These are phyloP conservation scores for Cossypha heuglini DNA, from an alignment of 2,797 vertebrate genomes.

Conservation along the genomic window DNA sequence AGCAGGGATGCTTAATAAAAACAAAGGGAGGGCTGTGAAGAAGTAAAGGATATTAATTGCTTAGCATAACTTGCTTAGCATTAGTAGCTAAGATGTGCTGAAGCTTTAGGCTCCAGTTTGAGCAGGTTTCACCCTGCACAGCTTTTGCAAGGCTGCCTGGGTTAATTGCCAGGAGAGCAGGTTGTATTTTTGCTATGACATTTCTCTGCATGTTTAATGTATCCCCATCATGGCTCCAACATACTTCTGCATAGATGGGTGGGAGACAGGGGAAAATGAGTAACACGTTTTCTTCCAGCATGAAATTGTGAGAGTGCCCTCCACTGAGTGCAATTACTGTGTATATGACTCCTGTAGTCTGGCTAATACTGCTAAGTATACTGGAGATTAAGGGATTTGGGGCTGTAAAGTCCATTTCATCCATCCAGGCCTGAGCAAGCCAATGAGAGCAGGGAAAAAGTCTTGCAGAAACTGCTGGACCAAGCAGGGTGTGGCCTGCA, in stretches of 20 bases:
- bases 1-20: background rate
- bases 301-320: slow-evolving; percentile 15
- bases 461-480: background rate
- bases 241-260: background rate
- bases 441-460: background rate
- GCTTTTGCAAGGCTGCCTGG: background rate
- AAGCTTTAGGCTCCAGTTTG: background rate
- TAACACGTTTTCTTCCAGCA: background rate
- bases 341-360: slow-evolving; percentile 48
- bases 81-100: background rate
- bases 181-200: background rate
- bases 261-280: slow-evolving; percentile 8
- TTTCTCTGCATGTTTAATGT: background rate
- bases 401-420: slow-evolving; percentile 37
- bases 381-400: slow-evolving; percentile 61
- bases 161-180: background rate
- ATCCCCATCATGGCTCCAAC: background rate
- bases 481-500: background rate
- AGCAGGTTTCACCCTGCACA: background rate
- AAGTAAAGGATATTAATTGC: background rate
- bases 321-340: slow-evolving; percentile 28
- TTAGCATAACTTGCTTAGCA: background rate
- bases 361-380: slow-evolving; percentile 59
- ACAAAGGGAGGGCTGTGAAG: background rate
- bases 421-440: background rate